phyloP scores from a whole-genome alignment of 1,140 invertebrate species.

The Trichomalopsis sarcophagae region DNA sequence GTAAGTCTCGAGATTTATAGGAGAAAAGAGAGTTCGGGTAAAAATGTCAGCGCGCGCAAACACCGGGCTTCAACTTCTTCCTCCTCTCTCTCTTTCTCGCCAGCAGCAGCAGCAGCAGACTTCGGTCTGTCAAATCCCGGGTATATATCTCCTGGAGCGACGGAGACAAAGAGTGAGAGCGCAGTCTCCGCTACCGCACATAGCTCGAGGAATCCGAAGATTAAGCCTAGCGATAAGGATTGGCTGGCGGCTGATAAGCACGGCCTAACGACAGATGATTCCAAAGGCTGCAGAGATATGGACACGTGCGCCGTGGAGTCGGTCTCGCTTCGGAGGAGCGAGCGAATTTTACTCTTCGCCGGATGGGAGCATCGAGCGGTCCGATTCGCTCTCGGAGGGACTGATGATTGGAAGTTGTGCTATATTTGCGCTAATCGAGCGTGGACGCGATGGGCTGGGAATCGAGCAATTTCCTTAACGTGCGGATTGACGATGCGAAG shows the following conservation, averaged over 20 bases:
- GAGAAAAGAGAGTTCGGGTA: background rate
- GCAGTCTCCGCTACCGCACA: background rate
- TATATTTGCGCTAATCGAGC: conserved; percentile 42
- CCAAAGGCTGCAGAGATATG: background rate
- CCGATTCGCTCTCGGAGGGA: conserved; percentile 11
- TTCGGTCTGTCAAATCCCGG: conserved; percentile 38
- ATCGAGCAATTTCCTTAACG: conserved; percentile 41
- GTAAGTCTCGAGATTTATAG: conserved; percentile 46
- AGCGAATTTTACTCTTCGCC: background rate
- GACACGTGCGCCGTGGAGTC: too few species aligned
- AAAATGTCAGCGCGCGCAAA: conserved; percentile 29
- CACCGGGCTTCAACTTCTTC: conserved; percentile 14
- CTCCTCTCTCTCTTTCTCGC: too few species aligned
- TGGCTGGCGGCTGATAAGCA: conserved; percentile 14
- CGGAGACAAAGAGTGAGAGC: background rate
- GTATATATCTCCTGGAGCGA: conserved; percentile 4
- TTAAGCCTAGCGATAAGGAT: conserved; percentile 38
- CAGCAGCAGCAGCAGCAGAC: background rate
- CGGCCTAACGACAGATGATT: conserved; percentile 26
- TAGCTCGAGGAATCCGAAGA: conserved; percentile 28
- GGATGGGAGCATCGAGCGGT: conserved; percentile 8
- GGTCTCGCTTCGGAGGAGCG: background rate
- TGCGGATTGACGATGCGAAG: conserved; percentile 1
- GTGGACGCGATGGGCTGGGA: background rate
- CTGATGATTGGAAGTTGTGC: conserved; percentile 36